Evolutionary conservation across 2,113 vertebrate genomes (phyloP), one percentile per base, ranked within the genome.

Genomic region (Panthera leo): DNA sequence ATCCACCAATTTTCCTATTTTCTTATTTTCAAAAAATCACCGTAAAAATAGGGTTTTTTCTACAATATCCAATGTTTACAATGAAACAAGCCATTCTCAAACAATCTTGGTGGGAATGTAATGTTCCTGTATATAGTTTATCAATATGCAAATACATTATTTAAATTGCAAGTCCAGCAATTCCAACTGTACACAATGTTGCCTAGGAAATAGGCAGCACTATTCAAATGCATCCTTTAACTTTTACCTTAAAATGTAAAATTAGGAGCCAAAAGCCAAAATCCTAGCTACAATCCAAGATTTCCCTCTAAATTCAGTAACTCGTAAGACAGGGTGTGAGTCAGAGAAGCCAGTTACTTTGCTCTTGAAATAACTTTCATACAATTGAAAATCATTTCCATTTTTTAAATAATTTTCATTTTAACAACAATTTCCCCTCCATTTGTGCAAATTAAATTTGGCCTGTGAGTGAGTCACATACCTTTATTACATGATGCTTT

Each of bases 401-500:
- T 45, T n/a, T 76, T 83, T 61, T 91, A 84, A 58, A 71, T 31
- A 53, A 58, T 82, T 92, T 92, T 91, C 2, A 63, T 70, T 89
- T 93, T 92, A 85, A 36, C 8, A 80, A 10, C 5, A n/a, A 55
- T 76, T 90, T 88, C 16, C 88, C 55, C 25, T 91, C 7, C 39
- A 76, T 42, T 80, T 1, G 7, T 25, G 63, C 12, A 82, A 75
- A 78, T 31, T 19, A 79, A 84, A n/a, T 55, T 85, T 70, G 67
- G 87, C 14, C 83, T n/a, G 2, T 29, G 42, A 71, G 29, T 76
- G 39, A 82, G 63, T 80, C 73, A 98, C 99, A 98, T 98, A 99
- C 99, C 99, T 99, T 99, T 97, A 98, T 99, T 16, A 99, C 98
- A 0, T 99, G 99, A 97, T 99, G 99, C 67, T 99, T 99, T 97